Percentiles rank a stretch among this genome's conserved stretches.
Evolutionary conservation across 2,797 vertebrate species (phyloP).

Genomic region (Lepilemur ruficaudatus): DNA sequence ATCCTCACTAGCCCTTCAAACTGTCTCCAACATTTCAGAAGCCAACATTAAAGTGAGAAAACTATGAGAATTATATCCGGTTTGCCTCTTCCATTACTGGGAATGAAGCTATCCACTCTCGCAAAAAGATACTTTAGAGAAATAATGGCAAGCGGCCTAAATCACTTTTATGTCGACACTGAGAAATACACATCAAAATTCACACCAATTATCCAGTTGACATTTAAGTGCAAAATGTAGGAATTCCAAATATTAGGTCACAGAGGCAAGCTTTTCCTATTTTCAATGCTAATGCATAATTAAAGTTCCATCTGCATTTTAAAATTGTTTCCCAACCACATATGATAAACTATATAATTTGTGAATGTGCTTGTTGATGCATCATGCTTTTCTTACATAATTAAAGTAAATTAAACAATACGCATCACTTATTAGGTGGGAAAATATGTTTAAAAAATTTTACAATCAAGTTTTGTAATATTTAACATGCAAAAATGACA

Average conservation of each 20-base stretch:
- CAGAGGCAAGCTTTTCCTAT: background rate
- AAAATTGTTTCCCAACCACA: slow-evolving; percentile 11
- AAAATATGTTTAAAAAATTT: background rate
- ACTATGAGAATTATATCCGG: background rate
- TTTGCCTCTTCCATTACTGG: background rate
- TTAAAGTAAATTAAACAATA: slow-evolving; percentile 23
- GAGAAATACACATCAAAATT: background rate
- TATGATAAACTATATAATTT: background rate
- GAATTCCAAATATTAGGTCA: background rate
- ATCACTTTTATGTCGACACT: background rate
- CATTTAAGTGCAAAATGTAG: background rate
- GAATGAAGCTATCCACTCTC: background rate
- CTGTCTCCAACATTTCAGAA: background rate
- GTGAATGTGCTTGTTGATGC: background rate
- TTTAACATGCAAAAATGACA: background rate
- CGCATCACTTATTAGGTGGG: background rate
- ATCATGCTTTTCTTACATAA: background rate
- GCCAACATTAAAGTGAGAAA: background rate
- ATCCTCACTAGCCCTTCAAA: background rate
- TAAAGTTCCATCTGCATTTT: slow-evolving; percentile 11
- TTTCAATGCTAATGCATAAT: background rate
- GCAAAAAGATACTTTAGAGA: background rate
- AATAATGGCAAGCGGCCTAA: background rate
- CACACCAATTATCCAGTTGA: background rate
- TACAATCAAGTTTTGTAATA: background rate